Evolutionary conservation across 1,140 invertebrate genomes (phyloP).

Genomic region (Drosophila sp.): DNA sequence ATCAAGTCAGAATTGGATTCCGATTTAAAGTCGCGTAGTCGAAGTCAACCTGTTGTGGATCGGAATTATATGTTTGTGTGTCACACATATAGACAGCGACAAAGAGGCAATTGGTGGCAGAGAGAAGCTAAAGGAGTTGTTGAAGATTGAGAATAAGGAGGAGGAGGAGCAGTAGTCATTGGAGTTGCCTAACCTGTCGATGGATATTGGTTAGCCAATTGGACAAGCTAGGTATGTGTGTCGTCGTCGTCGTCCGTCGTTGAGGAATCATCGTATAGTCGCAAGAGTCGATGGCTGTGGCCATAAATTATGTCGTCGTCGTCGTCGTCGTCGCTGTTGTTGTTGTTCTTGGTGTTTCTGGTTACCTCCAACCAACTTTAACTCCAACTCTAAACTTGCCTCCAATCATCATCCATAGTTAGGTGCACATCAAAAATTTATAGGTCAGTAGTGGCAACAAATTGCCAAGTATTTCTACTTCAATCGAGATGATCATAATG

Average conservation of each 20-base stretch:
- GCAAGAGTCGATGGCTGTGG: slow-evolving; percentile 45
- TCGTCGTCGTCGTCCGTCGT: slow-evolving; percentile 46
- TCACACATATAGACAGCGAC: slow-evolving; percentile 26
- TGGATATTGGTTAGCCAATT: slow-evolving; percentile 49
- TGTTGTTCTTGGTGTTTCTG: slow-evolving; percentile 4
- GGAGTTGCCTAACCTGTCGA: slow-evolving; percentile 74
- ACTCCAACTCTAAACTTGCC: slow-evolving; percentile 17
- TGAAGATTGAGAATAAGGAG: background rate
- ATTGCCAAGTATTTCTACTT: slow-evolving; percentile 62
- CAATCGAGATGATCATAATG: slow-evolving; percentile 17
- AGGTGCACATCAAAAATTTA: slow-evolving; percentile 81
- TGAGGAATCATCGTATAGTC: slow-evolving; percentile 19
- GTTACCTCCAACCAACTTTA: background rate
- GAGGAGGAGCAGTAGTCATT: slow-evolving; percentile 22
- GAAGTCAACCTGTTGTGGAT: slow-evolving; percentile 1
- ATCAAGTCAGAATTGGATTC: slow-evolving; percentile 9
- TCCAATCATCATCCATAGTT: slow-evolving; percentile 57
- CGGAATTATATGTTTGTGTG: slow-evolving; percentile 56
- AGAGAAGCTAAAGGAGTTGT: slow-evolving; percentile 18
- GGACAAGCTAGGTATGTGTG: slow-evolving; percentile 23
- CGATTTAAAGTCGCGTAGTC: background rate
- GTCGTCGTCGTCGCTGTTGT: slow-evolving; percentile 26
- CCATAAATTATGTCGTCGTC: slow-evolving; percentile 74
- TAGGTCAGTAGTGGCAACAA: slow-evolving; percentile 83
- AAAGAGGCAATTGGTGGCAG: background rate